A percentile compares a stretch with the other conserved stretches of the same genome.
Conservation (phyloP, 2,888 invertebrate genomes). For the Machimus rusticus region DNA sequence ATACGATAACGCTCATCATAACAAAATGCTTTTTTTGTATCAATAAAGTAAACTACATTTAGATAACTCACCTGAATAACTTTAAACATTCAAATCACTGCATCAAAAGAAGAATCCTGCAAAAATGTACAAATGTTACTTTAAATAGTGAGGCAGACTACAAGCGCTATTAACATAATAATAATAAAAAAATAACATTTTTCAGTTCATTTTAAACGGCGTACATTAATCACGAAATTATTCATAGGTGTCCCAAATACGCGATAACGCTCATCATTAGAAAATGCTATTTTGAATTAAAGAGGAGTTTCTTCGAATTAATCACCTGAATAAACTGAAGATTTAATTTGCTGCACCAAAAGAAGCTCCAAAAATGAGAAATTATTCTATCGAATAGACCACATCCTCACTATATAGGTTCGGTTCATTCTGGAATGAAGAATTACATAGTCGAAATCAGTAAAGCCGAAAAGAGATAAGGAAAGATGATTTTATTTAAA, state of each 20-base stretch:
- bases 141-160: neutral
- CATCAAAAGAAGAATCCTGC: no score
- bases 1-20: slow-evolving; percentile 38
- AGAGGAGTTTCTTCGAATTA: neutral
- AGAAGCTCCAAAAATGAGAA: neutral
- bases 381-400: neutral
- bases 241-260: slow-evolving; percentile 63
- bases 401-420: neutral
- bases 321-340: neutral
- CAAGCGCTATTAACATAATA: neutral
- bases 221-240: slow-evolving; percentile 56
- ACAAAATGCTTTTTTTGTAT: neutral
- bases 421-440: slow-evolving; percentile 47
- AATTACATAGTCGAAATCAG: neutral
- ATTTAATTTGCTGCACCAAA: no score
- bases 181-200: neutral
- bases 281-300: neutral
- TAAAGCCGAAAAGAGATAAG: neutral
- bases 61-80: neutral
- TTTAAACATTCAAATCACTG: neutral
- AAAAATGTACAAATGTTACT: no score
- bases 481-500: no score
- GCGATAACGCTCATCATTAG: neutral
- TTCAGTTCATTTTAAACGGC: neutral
- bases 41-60: no score